Evolutionary conservation across 1,140 invertebrate genomes (phyloP).

Genomic region (Aphelenchoides besseyi): DNA sequence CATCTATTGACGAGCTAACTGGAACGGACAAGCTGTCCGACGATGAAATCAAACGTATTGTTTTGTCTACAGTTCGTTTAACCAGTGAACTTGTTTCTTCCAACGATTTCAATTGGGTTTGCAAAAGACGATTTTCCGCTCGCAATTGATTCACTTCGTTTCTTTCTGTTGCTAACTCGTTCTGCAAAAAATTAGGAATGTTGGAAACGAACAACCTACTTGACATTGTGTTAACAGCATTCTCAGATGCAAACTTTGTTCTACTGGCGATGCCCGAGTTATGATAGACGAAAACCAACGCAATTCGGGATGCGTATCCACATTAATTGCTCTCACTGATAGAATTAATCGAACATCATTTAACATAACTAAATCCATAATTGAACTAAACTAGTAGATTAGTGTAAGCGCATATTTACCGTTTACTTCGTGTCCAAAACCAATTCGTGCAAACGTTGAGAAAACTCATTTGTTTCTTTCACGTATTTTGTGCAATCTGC

Average conservation of each 20-base stretch:
- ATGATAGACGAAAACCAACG: background rate
- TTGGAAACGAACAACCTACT: background rate
- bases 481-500: conserved; percentile 6
- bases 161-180: background rate
- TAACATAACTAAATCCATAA: conserved; percentile 5
- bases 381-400: conserved; percentile 10
- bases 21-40: too few species aligned
- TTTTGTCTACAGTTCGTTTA: background rate
- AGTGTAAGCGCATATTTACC: background rate
- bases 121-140: background rate
- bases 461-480: background rate
- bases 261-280: background rate
- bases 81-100: background rate
- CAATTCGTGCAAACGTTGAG: conserved; percentile 1
- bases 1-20: too few species aligned
- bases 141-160: background rate
- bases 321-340: background rate
- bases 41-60: background rate
- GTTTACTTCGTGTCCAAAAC: background rate
- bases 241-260: background rate
- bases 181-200: background rate
- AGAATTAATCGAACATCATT: background rate
- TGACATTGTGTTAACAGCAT: background rate
- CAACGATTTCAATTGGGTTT: background rate
- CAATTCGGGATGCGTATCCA: background rate